Conservation (phyloP, 1,140 invertebrate genomes). For the Wiebesia pumilae region DNA sequence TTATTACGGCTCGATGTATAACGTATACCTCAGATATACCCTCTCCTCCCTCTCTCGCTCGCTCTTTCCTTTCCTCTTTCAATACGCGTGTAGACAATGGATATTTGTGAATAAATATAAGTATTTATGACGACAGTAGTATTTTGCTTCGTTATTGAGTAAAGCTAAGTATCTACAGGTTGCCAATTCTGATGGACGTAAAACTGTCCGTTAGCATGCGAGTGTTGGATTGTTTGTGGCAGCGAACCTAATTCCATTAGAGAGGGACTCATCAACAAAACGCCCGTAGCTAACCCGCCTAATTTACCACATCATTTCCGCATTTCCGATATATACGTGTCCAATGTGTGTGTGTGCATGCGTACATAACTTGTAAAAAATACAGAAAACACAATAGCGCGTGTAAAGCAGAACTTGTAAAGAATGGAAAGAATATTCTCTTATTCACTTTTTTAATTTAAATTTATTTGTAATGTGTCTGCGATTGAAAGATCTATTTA, state of each 20-base stretch:
- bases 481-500: too few species aligned
- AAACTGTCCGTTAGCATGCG: slow-evolving; percentile 29
- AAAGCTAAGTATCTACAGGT: slow-evolving; percentile 53
- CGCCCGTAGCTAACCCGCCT: neutral
- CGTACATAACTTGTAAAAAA: too few species aligned
- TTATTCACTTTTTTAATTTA: neutral
- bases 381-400: neutral
- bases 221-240: slow-evolving; percentile 38
- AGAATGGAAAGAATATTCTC: neutral
- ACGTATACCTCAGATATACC: neutral
- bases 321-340: neutral
- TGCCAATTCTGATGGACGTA: slow-evolving; percentile 53
- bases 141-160: slow-evolving; percentile 3
- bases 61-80: neutral
- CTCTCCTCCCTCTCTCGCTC: neutral
- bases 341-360: neutral
- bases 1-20: neutral
- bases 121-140: neutral
- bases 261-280: neutral
- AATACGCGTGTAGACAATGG: neutral
- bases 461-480: too few species aligned
- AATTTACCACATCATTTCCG: slow-evolving; percentile 3
- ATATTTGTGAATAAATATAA: neutral
- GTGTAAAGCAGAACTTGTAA: neutral
- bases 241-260: slow-evolving; percentile 39